phyloP scores from a whole-genome alignment of 2,888 invertebrate species.

The Drosophila diplacantha region DNA sequence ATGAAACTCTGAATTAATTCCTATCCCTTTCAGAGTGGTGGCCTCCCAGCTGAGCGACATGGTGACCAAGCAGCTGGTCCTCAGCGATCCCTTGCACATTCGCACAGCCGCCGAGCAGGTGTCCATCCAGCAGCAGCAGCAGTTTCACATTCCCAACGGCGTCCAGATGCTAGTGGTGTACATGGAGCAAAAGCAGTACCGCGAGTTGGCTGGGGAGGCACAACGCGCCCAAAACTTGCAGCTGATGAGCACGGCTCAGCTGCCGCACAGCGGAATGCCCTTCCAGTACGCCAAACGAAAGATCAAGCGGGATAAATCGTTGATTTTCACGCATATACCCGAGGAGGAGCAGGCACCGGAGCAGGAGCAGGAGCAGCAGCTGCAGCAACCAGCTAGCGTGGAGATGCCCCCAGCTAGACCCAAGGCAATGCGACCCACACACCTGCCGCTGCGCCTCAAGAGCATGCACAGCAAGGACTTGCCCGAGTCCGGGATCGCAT shows the following conservation, averaged over 20 bases:
- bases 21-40: slow-evolving; percentile 82
- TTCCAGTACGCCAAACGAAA: slow-evolving; percentile 77
- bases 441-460: slow-evolving; percentile 81
- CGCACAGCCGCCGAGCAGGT: slow-evolving; percentile 88
- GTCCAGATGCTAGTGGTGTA: slow-evolving; percentile 89
- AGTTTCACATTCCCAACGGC: slow-evolving; percentile 87
- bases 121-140: slow-evolving; percentile 78
- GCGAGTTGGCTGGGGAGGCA: slow-evolving; percentile 79
- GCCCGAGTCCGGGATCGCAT: slow-evolving; percentile 76
- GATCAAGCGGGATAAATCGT: slow-evolving; percentile 88
- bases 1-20: fast-evolving
- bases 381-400: not conserved
- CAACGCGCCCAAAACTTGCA: slow-evolving; percentile 77
- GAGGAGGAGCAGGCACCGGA: slow-evolving; percentile 80
- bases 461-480: slow-evolving; percentile 76
- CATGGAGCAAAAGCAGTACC: slow-evolving; percentile 82
- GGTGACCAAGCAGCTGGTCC: slow-evolving; percentile 87
- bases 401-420: slow-evolving; percentile 52
- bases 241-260: slow-evolving; percentile 66
- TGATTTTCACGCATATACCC: slow-evolving; percentile 89
- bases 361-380: not conserved
- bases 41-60: slow-evolving; percentile 87
- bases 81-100: slow-evolving; percentile 90
- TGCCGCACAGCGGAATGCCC: slow-evolving; percentile 66
- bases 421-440: slow-evolving; percentile 79